A percentile compares a stretch with the other conserved stretches of the same genome.
These are phyloP conservation scores for Muscidifurax raptorellus DNA, from an alignment of 1,140 invertebrate species.

Conservation along the genomic window DNA sequence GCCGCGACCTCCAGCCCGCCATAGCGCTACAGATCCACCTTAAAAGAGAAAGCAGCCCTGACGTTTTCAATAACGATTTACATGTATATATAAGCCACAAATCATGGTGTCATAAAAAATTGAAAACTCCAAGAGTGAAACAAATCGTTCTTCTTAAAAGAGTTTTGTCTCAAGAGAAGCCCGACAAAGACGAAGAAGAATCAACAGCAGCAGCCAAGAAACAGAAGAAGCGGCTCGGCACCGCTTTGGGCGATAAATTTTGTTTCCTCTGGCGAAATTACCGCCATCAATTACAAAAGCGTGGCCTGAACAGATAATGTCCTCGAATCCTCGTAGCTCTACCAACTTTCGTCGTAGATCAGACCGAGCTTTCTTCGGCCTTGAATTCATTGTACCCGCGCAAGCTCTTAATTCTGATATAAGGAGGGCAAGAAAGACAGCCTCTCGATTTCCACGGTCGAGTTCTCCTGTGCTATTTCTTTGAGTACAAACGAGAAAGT, in stretches of 20 bases:
- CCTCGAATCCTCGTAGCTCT: constrained; percentile 65
- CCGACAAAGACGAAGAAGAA: background rate
- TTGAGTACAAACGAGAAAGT: background rate
- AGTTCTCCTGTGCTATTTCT: background rate
- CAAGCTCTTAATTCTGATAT: constrained; percentile 48
- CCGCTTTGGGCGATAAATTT: constrained; percentile 40
- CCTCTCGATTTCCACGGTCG: background rate
- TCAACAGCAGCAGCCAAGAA: background rate
- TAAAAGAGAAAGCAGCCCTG: too few species aligned
- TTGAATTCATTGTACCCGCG: constrained; percentile 49
- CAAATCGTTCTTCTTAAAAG: background rate
- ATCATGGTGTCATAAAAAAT: background rate
- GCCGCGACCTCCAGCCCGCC: too few species aligned
- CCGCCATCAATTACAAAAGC: constrained; percentile 66
- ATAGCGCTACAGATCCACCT: too few species aligned
- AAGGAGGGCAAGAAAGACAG: constrained; percentile 10
- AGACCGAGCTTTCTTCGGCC: constrained; percentile 57
- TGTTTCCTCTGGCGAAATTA: constrained; percentile 58
- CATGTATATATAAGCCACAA: background rate
- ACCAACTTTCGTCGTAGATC: constrained; percentile 69
- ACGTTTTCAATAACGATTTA: background rate
- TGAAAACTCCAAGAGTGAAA: background rate
- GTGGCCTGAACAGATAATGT: constrained; percentile 66
- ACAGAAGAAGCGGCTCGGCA: background rate
- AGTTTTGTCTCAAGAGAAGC: background rate